Conservation (phyloP, 1,140 invertebrate genomes). For the Plectrocnemia conspersa region DNA sequence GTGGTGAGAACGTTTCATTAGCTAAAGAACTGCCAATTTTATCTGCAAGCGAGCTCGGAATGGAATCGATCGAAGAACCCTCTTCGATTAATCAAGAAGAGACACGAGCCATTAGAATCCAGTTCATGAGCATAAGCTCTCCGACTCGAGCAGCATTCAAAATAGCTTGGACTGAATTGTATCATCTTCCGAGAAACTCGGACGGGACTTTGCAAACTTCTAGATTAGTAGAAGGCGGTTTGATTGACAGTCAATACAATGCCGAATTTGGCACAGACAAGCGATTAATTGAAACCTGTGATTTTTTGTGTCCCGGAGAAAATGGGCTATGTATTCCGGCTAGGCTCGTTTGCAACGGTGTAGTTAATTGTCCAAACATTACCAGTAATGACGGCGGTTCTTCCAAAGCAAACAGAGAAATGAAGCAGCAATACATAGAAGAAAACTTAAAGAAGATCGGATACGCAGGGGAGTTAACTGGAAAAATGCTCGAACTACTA, state of each 20-base stretch:
- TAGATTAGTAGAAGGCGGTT: slow-evolving; percentile 58
- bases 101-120: slow-evolving; percentile 57
- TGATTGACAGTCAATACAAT: slow-evolving; percentile 40
- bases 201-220: slow-evolving; percentile 75
- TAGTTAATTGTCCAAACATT: slow-evolving; percentile 77
- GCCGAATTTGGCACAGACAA: slow-evolving; percentile 40
- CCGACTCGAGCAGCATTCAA: slow-evolving; percentile 77
- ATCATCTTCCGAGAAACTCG: slow-evolving; percentile 74
- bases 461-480: slow-evolving; percentile 49
- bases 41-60: slow-evolving; percentile 65
- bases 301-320: slow-evolving; percentile 80
- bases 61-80: slow-evolving; percentile 58
- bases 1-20: slow-evolving; percentile 75
- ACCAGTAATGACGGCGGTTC: slow-evolving; percentile 44
- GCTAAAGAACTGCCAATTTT: slow-evolving; percentile 73
- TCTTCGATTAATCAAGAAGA: slow-evolving; percentile 51
- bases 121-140: slow-evolving; percentile 68
- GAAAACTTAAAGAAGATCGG: slow-evolving; percentile 55
- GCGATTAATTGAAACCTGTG: slow-evolving; percentile 50
- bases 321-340: slow-evolving; percentile 74
- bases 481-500: slow-evolving; percentile 47
- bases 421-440: slow-evolving; percentile 50
- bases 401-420: slow-evolving; percentile 48
- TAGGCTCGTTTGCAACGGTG: slow-evolving; percentile 77
- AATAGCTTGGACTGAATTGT: slow-evolving; percentile 85